Base-by-base conservation (phyloP, 2,888 invertebrate genomes). In the Drosophila ochracea region DNA sequence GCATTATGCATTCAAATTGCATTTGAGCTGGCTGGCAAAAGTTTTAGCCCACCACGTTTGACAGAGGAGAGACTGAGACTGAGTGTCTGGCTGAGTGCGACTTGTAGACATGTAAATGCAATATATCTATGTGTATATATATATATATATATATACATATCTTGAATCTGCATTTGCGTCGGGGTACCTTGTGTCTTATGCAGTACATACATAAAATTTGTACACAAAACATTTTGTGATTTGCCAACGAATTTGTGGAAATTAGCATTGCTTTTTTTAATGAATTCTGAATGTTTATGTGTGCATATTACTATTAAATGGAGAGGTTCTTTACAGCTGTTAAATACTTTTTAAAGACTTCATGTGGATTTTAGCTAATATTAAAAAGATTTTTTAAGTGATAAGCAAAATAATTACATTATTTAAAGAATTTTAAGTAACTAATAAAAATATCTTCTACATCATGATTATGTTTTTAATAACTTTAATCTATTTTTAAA, bases 1-100 rank as follows among this genome's bases (percentile, higher is more conserved):
- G 72, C 78, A 81, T 81, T 76, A 78, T 82, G 78, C 78, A 82
- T 76, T 82, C 82, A 81, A 73, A 78, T 78, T 76, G 81, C 81
- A 80, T 73, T 79, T 57, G 57, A 63, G 72, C 61, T 73, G 68
- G 57, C 74, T 64, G 83, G 83, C 77, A 63, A 79, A 81, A 82
- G 64, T 82, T 78, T 76, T 66, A 53, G 55, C 39, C 41, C 37
- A 28, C 57, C 59, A 49, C 43, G 49, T 19, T 47, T 55, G 41
- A 60, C 70, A 59, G 30, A 4, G 53, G 25, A 4, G 50, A n/a
- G 37, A n/a, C 52, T 60, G 52, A 57, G 77, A 59, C 68, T 63
- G 59, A 58, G 41, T 65, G 70, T 80, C 73, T 77, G 78, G 61
- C 77, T 33, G 68, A 64, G 68, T 64, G 33, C 57, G 64, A 72